Evolutionary conservation across 2,797 vertebrate species (phyloP), one percentile per base, ranked within the genome.

Genomic region (Mus caroli): DNA sequence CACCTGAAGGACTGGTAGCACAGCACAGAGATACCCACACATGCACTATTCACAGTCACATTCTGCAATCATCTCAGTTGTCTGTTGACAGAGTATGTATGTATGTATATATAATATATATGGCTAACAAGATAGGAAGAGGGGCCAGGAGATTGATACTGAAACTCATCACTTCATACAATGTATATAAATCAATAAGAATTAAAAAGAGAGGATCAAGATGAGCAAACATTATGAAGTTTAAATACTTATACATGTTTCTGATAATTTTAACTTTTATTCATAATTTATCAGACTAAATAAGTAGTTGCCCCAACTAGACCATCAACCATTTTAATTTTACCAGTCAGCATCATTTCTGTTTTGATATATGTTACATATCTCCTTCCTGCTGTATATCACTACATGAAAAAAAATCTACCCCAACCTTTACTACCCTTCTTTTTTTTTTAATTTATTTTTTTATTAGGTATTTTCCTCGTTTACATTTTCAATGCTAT

Each of bases 241-340:
- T 82, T 93, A 79, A 20, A 90, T 75, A 88, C 62, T 6, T 56
- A 62, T 20, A 67, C 8, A 62, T 71, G 13, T 91, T 95, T 96
- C 86, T 93, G 76, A 88, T 62, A 89, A 93, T 73, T 75, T 85
- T 46, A 87, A 92, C 37, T 90, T 95, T 73, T 50, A 75, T 69
- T 67, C 40, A 77, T 43, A 88, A 95, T 77, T 94, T 76, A 85
- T 64, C 6, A 85, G 78, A 67, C 90, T 85, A 82, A 94, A 71
- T 85, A 77, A 93, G 56, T 14, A 69, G 50, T 71, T 88, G 24
- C 12, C 78, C 3, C 2, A 67, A 37, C 34, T 56, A 94, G 85
- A 56, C 34, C 22, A 83, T 9, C 40, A 34, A 96, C 52, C 73
- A 64, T 54, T 90, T 92, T 88, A 93, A 82, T 71, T 94, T 8